phyloP scores from a whole-genome alignment of 2,113 vertebrate genomes.

The Gallinago jamesoni region DNA sequence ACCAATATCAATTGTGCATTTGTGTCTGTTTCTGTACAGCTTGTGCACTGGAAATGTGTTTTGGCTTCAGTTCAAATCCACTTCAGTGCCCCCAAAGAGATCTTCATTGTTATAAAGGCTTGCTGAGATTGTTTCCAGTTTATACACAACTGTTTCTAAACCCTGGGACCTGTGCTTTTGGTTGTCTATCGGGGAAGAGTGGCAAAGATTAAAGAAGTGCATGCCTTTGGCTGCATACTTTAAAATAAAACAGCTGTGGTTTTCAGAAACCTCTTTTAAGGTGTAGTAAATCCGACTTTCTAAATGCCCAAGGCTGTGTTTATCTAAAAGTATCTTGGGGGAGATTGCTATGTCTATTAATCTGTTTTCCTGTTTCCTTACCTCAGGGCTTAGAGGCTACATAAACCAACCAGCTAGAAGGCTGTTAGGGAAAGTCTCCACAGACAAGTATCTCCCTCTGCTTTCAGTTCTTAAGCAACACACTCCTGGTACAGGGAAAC shows the following conservation, averaged over 20 bases:
- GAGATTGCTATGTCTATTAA: conserved; percentile 66
- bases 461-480: conserved; percentile 32
- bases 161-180: conserved; percentile 33
- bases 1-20: conserved; percentile 40
- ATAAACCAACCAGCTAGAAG: conserved; percentile 51
- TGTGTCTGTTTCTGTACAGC: conserved; percentile 47
- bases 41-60: conserved; percentile 63
- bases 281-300: conserved; percentile 69
- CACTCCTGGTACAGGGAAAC: not conserved
- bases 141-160: conserved; percentile 62
- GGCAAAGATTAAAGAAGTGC: conserved; percentile 70
- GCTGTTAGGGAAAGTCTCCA: conserved; percentile 37
- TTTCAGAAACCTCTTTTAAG: conserved; percentile 70
- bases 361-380: conserved; percentile 70
- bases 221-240: conserved; percentile 65
- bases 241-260: conserved; percentile 59
- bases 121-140: conserved; percentile 64
- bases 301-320: conserved; percentile 70
- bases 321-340: conserved; percentile 70
- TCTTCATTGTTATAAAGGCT: conserved; percentile 66
- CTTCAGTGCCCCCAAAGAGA: conserved; percentile 66
- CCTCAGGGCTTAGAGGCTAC: conserved; percentile 55
- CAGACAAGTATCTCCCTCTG: conserved; percentile 15
- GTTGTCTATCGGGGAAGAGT: conserved; percentile 58
- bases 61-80: conserved; percentile 71